A percentile compares a stretch with the other conserved stretches of the same genome.
These are phyloP conservation scores for Potorous gilbertii DNA, from an alignment of 2,797 vertebrate genomes.

Conservation along the genomic window DNA sequence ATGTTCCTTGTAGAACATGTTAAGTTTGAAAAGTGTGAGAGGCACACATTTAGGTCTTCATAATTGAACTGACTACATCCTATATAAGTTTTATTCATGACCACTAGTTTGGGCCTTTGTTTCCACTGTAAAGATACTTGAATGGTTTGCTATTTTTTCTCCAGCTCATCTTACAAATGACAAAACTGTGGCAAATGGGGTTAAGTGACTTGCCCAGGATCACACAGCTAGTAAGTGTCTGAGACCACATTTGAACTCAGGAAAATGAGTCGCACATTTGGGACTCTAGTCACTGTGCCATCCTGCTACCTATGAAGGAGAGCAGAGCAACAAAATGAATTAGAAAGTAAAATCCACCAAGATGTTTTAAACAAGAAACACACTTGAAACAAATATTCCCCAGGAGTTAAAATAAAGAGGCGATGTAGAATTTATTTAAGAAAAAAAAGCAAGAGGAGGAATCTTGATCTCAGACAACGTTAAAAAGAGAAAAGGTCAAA, in stretches of 20 bases:
- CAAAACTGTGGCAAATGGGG: not conserved
- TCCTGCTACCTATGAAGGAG: not conserved
- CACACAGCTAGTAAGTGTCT: not conserved
- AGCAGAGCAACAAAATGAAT: not conserved
- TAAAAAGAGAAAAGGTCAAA: not conserved
- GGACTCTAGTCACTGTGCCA: not conserved
- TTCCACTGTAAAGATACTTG: not conserved
- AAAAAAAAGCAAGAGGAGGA: not conserved
- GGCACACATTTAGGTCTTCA: not conserved
- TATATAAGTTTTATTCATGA: conserved; percentile 24
- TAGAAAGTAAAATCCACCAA: not conserved
- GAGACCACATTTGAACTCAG: not conserved
- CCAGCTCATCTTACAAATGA: not conserved
- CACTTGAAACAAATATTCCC: not conserved
- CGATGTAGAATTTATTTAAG: not conserved
- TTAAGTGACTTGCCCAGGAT: not conserved
- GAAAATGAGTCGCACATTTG: not conserved
- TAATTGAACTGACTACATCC: not conserved
- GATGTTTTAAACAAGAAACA: not conserved
- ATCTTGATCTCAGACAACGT: not conserved
- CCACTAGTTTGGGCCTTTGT: not conserved
- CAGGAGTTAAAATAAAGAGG: not conserved
- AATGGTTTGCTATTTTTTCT: not conserved
- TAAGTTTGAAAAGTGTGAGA: not conserved
- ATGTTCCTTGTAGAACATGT: not conserved